Base-by-base conservation (phyloP, 2,797 vertebrate genomes). In the Delichon dasypus region DNA sequence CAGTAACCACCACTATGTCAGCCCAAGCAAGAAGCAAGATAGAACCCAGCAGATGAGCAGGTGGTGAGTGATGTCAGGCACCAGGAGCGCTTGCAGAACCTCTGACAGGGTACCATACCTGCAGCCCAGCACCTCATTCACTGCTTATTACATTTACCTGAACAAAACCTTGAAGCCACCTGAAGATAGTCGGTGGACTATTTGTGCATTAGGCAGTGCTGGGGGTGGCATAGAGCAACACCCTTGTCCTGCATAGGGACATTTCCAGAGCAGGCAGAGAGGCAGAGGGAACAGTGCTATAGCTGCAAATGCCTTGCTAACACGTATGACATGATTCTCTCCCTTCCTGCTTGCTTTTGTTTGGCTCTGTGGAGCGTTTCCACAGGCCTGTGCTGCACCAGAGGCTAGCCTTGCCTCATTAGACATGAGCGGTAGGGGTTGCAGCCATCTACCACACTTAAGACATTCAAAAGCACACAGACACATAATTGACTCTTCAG, bases 401-500 rank as follows among this genome's bases (percentile, higher is more conserved):
- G 70, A 83, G 58, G 47, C 61, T 21, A 68, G 65, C 61, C 54
- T 83, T 54, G 54, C 82, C 40, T 95, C 82, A 81, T 95, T 91
- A 95, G 62, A 86, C 27, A 36, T 14, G 44, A 95, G 82, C 62
- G 0, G 72, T 85, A 85, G 75, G 85, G 66, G 62, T n/a, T 92
- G 73, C 87, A 84, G 89, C 51, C 73, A 73, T 57, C 79, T 84
- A 83, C 92, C 55, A 84, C 66, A 14, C 82, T 91, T 80, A 58
- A 87, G 62, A 85, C 47, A 81, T 85, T 93, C 85, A 86, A 92
- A 88, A 90, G 73, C 66, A 89, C 66, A 73, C 76, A 85, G 62
- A 89, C 68, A 72, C 36, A 88, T 93, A 95, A 94, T 83, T 93
- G 87, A 92, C 95, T 94, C 88, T 91, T 88, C 74, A 89, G 76